A percentile compares a stretch with the other conserved stretches of the same genome.
phyloP scores from a whole-genome alignment of 2,888 invertebrate genomes.

The Nephrotoma flavescens region DNA sequence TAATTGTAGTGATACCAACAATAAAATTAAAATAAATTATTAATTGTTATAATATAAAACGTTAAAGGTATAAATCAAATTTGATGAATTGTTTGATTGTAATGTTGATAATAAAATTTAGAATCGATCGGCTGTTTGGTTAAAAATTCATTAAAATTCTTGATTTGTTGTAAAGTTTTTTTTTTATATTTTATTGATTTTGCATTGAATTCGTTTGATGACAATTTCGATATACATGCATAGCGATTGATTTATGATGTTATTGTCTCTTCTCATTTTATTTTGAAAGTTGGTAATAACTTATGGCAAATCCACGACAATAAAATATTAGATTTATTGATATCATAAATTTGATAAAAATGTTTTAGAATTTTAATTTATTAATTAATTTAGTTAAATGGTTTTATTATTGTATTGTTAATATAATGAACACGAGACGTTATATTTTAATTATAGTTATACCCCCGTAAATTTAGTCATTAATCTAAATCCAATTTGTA shows the following conservation, averaged over 20 bases:
- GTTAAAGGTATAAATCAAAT: not conserved
- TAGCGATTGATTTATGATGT: not conserved
- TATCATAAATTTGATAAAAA: not conserved
- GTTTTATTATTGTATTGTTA: not conserved
- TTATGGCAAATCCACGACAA: not conserved
- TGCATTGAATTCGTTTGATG: not conserved
- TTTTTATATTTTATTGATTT: not conserved
- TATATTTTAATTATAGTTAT: not conserved
- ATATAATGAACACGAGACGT: not conserved
- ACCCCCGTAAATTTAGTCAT: not conserved
- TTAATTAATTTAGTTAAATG: not conserved
- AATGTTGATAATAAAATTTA: not conserved
- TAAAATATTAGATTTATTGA: not conserved
- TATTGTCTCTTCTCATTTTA: not conserved
- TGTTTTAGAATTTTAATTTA: not conserved
- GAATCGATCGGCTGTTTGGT: not conserved
- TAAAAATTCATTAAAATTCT: not conserved
- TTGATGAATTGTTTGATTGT: not conserved
- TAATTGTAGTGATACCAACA: not conserved
- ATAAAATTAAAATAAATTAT: not conserved
- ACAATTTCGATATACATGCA: not conserved
- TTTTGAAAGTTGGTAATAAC: not conserved
- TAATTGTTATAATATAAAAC: not conserved
- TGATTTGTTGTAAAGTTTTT: not conserved
- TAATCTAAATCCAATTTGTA: not conserved